Evolutionary conservation across 2,113 vertebrate genomes (phyloP).

Genomic region (Oriolus oriolus): DNA sequence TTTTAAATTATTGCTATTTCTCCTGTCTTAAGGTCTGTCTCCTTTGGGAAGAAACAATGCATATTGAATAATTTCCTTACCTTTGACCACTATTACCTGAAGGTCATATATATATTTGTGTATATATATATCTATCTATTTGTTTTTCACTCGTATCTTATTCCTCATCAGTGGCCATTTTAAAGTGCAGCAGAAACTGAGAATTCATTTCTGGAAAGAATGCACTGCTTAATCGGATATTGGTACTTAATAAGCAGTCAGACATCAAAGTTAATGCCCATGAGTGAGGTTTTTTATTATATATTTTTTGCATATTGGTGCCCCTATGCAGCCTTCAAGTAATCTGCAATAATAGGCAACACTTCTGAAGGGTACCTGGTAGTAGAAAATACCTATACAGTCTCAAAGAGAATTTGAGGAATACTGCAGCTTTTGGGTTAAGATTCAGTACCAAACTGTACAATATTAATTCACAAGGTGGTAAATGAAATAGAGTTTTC

Average conservation of each 20-base stretch:
- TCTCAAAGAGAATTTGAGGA: neutral
- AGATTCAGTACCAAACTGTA: neutral
- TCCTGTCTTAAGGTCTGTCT: neutral
- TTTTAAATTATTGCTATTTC: neutral
- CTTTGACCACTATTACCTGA: neutral
- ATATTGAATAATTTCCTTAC: neutral
- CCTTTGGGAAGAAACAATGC: neutral
- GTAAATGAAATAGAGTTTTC: neutral
- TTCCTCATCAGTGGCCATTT: neutral
- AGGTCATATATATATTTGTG: neutral
- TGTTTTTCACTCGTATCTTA: neutral
- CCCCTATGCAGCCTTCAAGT: neutral
- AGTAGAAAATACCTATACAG: neutral
- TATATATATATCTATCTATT: neutral
- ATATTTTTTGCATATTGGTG: neutral
- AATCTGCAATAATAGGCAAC: neutral
- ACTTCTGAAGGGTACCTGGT: neutral
- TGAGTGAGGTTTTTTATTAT: neutral
- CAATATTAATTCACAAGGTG: neutral
- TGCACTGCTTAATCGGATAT: rapidly evolving
- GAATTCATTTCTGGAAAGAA: neutral
- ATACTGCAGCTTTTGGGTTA: neutral
- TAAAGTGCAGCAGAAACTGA: neutral
- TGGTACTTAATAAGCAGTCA: neutral
- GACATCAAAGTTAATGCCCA: neutral